These are phyloP conservation scores for Ochropleura plecta DNA, from an alignment of 2,888 invertebrate genomes.

Conservation along the genomic window DNA sequence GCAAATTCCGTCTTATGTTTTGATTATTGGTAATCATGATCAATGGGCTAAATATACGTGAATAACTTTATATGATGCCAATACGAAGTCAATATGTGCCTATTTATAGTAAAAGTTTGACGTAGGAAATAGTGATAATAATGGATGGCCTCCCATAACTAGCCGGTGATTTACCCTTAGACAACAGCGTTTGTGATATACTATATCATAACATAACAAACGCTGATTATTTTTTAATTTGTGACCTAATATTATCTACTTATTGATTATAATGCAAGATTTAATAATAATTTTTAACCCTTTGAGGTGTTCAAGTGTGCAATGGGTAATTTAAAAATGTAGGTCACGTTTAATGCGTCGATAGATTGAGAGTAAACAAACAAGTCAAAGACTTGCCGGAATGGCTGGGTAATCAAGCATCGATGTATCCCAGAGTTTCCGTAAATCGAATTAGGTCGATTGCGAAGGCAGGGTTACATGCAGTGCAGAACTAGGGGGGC, in stretches of 20 bases:
- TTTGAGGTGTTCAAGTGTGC: background rate
- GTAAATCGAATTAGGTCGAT: slow-evolving; percentile 86
- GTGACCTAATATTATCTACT: background rate
- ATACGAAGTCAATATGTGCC: slow-evolving; percentile 35
- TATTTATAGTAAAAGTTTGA: slow-evolving; percentile 47
- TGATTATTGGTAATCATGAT: slow-evolving; percentile 55
- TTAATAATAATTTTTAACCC: background rate
- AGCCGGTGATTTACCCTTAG: slow-evolving; percentile 23
- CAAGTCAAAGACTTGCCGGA: slow-evolving; percentile 66
- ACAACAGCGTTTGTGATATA: background rate
- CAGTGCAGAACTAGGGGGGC: slow-evolving; percentile 76
- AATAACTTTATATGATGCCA: slow-evolving; percentile 57
- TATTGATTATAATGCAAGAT: background rate
- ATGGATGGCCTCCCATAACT: slow-evolving; percentile 40
- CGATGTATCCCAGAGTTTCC: slow-evolving; percentile 80
- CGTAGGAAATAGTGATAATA: slow-evolving; percentile 50
- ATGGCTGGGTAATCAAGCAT: slow-evolving; percentile 55
- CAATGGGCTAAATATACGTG: slow-evolving; percentile 61
- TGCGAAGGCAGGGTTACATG: slow-evolving; percentile 84
- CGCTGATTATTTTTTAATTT: no score
- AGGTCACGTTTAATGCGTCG: slow-evolving; percentile 67
- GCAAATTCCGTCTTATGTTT: slow-evolving; percentile 37
- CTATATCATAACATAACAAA: no score
- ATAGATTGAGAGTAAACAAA: slow-evolving; percentile 69
- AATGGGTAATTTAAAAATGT: slow-evolving; percentile 57